Conservation (phyloP, 2,797 vertebrate genomes). For the Gymnothorax reevesii region DNA sequence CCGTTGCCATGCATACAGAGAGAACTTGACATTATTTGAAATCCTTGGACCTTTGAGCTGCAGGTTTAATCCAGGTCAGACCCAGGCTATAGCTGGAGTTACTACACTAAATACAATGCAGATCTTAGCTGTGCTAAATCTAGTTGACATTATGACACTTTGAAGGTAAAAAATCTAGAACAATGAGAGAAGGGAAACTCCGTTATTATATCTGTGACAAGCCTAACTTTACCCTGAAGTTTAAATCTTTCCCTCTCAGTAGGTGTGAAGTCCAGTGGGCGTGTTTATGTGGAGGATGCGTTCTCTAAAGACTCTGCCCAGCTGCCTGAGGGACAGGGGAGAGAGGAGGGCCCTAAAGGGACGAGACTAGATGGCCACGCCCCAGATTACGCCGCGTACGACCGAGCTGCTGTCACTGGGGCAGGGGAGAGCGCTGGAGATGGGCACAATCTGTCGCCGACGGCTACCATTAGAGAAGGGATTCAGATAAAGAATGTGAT, state of each 20-base stretch:
- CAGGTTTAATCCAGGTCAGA: no score
- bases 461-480: neutral
- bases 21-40: no score
- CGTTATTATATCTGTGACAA: neutral
- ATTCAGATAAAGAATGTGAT: constrained; percentile 21
- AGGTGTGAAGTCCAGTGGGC: neutral
- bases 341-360: neutral
- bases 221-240: neutral
- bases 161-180: neutral
- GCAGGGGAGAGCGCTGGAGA: neutral
- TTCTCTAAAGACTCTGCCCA: neutral
- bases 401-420: neutral
- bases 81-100: neutral
- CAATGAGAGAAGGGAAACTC: neutral
- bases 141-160: neutral
- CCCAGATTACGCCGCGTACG: neutral
- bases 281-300: neutral
- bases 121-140: neutral
- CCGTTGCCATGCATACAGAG: no score
- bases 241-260: constrained; percentile 8
- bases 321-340: neutral
- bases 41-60: no score
- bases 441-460: neutral
- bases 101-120: neutral
- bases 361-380: neutral